Evolutionary conservation across 2,888 invertebrate genomes (phyloP).

Genomic region (Tolmerus cingulatus): DNA sequence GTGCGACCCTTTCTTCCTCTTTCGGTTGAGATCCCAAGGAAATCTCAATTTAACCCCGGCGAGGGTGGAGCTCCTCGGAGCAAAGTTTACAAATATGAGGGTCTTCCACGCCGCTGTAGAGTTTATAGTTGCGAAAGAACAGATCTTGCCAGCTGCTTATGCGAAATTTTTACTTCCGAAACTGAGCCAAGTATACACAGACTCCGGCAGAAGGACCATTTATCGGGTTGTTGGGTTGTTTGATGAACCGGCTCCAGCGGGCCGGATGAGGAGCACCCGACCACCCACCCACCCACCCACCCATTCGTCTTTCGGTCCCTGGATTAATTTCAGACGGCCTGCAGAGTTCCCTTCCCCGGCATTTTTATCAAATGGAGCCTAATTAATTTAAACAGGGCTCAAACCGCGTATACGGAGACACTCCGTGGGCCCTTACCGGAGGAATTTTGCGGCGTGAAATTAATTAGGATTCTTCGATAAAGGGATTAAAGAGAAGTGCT

Average conservation of each 20-base stretch:
- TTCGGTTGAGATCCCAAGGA: slow-evolving; percentile 17
- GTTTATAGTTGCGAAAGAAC: slow-evolving; percentile 25
- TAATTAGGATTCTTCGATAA: neutral
- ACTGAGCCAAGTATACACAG: neutral
- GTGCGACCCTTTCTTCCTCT: slow-evolving; percentile 20
- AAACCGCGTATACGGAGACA: neutral
- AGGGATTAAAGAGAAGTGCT: neutral
- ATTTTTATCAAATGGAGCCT: neutral
- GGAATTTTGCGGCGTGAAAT: neutral
- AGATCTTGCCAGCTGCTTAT: slow-evolving; percentile 21
- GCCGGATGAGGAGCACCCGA: neutral
- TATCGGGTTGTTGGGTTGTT: neutral
- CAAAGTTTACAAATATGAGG: slow-evolving; percentile 28
- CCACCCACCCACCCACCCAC: neutral
- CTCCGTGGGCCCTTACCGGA: neutral
- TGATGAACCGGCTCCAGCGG: neutral
- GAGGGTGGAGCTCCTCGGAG: neutral
- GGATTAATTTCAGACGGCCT: neutral
- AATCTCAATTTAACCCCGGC: slow-evolving; percentile 26
- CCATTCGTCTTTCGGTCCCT: neutral
- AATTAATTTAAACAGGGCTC: neutral
- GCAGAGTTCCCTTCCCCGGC: neutral
- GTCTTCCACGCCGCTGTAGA: neutral
- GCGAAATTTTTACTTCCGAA: slow-evolving; percentile 19
- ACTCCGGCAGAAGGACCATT: neutral